Conservation (phyloP, 2,797 vertebrate genomes). For the Neosalanx taihuensis region DNA sequence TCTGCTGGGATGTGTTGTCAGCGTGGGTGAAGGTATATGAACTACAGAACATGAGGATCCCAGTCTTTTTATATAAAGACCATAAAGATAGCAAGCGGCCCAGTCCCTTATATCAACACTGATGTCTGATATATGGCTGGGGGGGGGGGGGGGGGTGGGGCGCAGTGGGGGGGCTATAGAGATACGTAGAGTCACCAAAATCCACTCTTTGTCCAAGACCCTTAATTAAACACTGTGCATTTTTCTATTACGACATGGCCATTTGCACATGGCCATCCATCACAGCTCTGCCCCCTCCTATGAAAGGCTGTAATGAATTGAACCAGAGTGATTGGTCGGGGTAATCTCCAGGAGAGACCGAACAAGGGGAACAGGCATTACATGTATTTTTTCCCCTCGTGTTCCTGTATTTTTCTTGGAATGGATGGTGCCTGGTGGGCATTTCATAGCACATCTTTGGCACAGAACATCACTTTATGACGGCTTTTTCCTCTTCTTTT, state of each 20-base stretch:
- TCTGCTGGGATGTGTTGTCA: conserved; percentile 12
- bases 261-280: conserved; percentile 77
- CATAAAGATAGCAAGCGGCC: conserved; percentile 3
- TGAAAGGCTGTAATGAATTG: conserved; percentile 71
- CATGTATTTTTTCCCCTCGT: conserved; percentile 58
- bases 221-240: conserved; percentile 73
- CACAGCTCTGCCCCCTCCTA: conserved; percentile 64
- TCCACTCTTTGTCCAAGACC: conserved; percentile 60
- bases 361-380: conserved; percentile 66
- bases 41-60: conserved; percentile 1
- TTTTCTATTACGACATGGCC: conserved; percentile 73
- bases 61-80: neutral
- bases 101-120: conserved; percentile 15
- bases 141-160: no score
- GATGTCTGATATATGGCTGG: conserved; percentile 40
- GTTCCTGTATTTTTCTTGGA: conserved; percentile 50
- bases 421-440: conserved; percentile 61
- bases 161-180: conserved; percentile 8
- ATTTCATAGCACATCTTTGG: conserved; percentile 60
- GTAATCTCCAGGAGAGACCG: conserved; percentile 67
- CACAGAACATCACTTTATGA: conserved; percentile 69
- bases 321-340: conserved; percentile 68
- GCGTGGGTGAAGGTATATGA: conserved; percentile 12
- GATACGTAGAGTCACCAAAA: conserved; percentile 54
- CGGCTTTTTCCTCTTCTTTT: conserved; percentile 49